Percentiles rank a stretch among this genome's conserved stretches.
Evolutionary conservation across 23 tunicate genomes (phyloP).

Genomic region (Corella eumyota): DNA sequence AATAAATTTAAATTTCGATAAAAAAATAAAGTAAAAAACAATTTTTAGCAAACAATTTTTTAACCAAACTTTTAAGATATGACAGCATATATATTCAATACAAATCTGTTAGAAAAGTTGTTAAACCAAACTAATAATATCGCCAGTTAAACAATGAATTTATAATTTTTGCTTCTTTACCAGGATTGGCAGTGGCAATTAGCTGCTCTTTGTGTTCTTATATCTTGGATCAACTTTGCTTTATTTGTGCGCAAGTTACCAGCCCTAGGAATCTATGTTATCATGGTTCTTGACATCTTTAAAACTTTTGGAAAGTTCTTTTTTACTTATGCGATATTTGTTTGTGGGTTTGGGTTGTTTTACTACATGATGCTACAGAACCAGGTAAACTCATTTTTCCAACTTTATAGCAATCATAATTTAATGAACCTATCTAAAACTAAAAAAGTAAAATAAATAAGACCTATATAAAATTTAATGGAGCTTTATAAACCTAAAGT

Average conservation of each 20-base stretch:
- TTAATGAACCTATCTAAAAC: too few species aligned
- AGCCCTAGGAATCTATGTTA: slow-evolving; percentile 36
- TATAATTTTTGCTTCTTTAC: background rate
- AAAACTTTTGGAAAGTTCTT: slow-evolving; percentile 18
- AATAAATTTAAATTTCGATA: background rate
- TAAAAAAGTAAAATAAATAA: too few species aligned
- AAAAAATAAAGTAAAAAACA: background rate
- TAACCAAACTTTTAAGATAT: too few species aligned
- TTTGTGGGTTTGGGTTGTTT: slow-evolving; percentile 24
- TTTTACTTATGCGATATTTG: slow-evolving; percentile 8
- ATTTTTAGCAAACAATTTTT: too few species aligned
- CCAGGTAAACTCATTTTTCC: too few species aligned
- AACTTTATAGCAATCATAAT: too few species aligned
- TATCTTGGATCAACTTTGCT: slow-evolving; percentile 27
- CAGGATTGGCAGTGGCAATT: slow-evolving; percentile 52
- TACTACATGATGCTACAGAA: slow-evolving; percentile 36
- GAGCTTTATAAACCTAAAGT: too few species aligned
- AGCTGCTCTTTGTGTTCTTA: slow-evolving; percentile 17
- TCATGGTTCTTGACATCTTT: slow-evolving; percentile 25
- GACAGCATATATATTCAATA: too few species aligned
- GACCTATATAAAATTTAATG: too few species aligned
- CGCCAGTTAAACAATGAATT: too few species aligned
- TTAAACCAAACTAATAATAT: too few species aligned
- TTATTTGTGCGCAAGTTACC: slow-evolving; percentile 30
- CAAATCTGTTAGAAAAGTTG: too few species aligned